Evolutionary conservation across 2,797 vertebrate species (phyloP).

Genomic region (Poecilia gillii): DNA sequence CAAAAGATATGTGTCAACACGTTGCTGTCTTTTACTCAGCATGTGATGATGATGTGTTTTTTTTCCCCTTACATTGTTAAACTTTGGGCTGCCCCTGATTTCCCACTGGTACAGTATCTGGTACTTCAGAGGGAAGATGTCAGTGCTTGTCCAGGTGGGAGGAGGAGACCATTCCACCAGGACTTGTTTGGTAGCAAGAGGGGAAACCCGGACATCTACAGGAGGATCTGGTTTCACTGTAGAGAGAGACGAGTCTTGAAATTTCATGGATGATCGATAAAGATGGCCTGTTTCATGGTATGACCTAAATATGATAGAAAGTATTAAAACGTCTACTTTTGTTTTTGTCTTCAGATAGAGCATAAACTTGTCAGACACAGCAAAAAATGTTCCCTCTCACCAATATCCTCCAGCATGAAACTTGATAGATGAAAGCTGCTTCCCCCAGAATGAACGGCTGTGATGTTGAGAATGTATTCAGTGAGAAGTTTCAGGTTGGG

Average conservation of each 20-base stretch:
- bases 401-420: conserved; percentile 79
- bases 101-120: conserved; percentile 72
- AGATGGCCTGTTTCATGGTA: not conserved
- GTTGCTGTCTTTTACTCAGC: not conserved
- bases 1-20: not conserved
- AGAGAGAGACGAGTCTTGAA: not conserved
- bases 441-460: conserved; percentile 64
- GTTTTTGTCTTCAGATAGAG: not conserved
- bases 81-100: conserved; percentile 19
- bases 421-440: conserved; percentile 64
- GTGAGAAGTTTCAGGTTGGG: conserved; percentile 73
- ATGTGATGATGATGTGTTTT: not conserved
- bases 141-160: conserved; percentile 70
- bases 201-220: conserved; percentile 62
- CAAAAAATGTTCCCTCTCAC: conserved; percentile 51
- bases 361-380: not conserved
- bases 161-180: conserved; percentile 77
- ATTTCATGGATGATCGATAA: not conserved
- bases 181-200: conserved; percentile 40
- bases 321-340: not conserved
- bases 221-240: conserved; percentile 84
- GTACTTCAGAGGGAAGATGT: conserved; percentile 80
- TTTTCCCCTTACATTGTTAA: conserved; percentile 58
- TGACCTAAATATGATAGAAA: not conserved
- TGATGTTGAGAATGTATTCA: conserved; percentile 79